Conservation (phyloP, 2,113 vertebrate species). For the Lipophrys pholis region DNA sequence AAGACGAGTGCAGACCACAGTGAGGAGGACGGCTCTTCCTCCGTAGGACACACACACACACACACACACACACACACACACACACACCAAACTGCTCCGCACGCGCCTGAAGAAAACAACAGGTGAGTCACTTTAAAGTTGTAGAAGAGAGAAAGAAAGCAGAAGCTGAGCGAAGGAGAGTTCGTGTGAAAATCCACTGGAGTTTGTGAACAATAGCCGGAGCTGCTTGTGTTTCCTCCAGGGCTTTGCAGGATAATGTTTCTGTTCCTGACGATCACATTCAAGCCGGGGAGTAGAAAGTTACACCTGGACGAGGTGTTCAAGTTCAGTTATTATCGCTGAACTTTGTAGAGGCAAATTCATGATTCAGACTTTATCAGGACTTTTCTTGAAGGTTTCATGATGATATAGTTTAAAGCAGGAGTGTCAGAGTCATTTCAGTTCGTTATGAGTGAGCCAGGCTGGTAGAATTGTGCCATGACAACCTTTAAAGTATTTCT, state of each 20-base stretch:
- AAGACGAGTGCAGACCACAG: neutral
- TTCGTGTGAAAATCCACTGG: slow-evolving; percentile 6
- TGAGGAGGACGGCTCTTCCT: slow-evolving; percentile 29
- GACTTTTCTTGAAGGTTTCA: no score
- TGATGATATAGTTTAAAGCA: no score
- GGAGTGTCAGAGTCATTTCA: no score
- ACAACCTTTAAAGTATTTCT: no score
- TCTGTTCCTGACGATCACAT: neutral
- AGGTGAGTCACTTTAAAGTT: slow-evolving; percentile 45
- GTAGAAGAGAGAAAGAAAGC: no score
- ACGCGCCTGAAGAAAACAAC: slow-evolving; percentile 23
- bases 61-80: neutral
- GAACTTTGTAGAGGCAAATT: no score
- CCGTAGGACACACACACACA: neutral
- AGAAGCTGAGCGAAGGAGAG: neutral
- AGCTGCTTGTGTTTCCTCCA: neutral
- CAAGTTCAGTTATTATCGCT: no score
- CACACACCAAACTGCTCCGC: neutral
- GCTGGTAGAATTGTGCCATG: no score
- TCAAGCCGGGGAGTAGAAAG: no score
- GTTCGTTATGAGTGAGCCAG: no score
- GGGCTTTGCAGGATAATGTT: neutral
- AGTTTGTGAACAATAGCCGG: neutral
- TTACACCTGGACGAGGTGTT: no score
- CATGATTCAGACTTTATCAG: no score